phyloP scores from a whole-genome alignment of 2,113 vertebrate species.

The Paratilapia polleni region DNA sequence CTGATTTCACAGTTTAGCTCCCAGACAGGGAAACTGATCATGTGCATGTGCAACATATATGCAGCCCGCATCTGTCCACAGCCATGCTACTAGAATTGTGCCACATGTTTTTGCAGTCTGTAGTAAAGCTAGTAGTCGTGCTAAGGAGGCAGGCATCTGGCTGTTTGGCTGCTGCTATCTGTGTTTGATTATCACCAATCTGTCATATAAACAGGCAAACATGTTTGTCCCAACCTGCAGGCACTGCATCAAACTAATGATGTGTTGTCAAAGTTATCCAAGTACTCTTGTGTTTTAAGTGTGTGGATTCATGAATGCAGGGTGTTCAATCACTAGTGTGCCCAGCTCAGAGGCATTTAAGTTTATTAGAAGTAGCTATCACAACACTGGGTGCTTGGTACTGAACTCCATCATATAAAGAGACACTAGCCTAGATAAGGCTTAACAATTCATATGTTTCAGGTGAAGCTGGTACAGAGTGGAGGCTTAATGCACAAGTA shows the following conservation, averaged over 20 bases:
- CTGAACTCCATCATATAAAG: not conserved
- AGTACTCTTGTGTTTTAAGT: not conserved
- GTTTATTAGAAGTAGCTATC: not conserved
- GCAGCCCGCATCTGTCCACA: not conserved
- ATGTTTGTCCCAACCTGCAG: not conserved
- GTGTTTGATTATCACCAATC: conserved; percentile 33
- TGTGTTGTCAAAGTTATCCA: not conserved
- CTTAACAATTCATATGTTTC: not conserved
- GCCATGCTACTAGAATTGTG: conserved; percentile 7
- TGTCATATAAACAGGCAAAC: not conserved
- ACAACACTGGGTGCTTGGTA: not conserved
- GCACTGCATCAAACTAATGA: not conserved
- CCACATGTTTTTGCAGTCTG: conserved; percentile 47
- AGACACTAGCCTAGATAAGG: not conserved
- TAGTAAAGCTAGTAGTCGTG: conserved; percentile 36
- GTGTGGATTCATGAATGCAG: not conserved
- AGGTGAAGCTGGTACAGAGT: not conserved
- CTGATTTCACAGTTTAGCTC: conserved; percentile 7
- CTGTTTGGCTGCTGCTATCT: conserved; percentile 17
- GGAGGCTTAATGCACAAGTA: not conserved
- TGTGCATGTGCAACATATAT: not conserved
- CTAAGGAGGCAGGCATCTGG: conserved; percentile 34
- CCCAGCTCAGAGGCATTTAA: not conserved
- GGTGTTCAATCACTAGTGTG: not conserved
- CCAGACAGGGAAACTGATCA: not conserved